Evolutionary conservation across 2,888 invertebrate genomes (phyloP).

Genomic region (Caenorhabditis zanzibari): DNA sequence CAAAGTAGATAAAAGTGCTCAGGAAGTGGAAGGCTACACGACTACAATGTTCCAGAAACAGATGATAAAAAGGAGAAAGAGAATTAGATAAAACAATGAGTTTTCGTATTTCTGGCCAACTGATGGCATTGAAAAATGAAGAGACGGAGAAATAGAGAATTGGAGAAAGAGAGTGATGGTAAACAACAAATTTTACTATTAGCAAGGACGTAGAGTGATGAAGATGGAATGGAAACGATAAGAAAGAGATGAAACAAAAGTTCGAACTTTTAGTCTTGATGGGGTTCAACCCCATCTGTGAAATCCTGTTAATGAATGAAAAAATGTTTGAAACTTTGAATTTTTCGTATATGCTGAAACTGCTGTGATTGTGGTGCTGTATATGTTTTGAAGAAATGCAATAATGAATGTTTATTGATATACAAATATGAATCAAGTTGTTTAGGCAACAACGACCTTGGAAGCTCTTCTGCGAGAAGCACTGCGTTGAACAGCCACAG

Average conservation of each 20-base stretch:
- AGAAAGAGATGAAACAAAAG: background rate
- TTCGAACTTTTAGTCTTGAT: background rate
- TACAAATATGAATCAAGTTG: conserved; percentile 15
- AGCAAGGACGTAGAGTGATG: conserved; percentile 29
- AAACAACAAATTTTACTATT: conserved; percentile 41
- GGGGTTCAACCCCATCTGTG: too few species aligned
- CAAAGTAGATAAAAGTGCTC: background rate
- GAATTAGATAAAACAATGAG: background rate
- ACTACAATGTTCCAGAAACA: background rate
- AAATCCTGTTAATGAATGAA: too few species aligned
- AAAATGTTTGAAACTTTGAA: too few species aligned
- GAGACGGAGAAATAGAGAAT: conserved; percentile 3
- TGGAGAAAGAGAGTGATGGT: background rate
- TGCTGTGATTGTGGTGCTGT: too few species aligned
- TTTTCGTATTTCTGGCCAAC: background rate
- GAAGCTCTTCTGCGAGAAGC: conserved; percentile 46
- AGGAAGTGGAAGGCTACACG: background rate
- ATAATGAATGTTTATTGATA: conserved; percentile 32
- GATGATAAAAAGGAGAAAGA: background rate
- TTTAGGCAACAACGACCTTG: conserved; percentile 51
- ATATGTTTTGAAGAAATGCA: too few species aligned
- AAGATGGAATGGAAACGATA: conserved; percentile 4
- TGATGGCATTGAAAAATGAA: conserved; percentile 17
- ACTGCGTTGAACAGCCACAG: conserved; percentile 54
- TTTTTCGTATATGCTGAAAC: background rate